A percentile compares a stretch with the other conserved stretches of the same genome.
Evolutionary conservation across 2,113 vertebrate genomes (phyloP).

Genomic region (Oceanodroma tethys): DNA sequence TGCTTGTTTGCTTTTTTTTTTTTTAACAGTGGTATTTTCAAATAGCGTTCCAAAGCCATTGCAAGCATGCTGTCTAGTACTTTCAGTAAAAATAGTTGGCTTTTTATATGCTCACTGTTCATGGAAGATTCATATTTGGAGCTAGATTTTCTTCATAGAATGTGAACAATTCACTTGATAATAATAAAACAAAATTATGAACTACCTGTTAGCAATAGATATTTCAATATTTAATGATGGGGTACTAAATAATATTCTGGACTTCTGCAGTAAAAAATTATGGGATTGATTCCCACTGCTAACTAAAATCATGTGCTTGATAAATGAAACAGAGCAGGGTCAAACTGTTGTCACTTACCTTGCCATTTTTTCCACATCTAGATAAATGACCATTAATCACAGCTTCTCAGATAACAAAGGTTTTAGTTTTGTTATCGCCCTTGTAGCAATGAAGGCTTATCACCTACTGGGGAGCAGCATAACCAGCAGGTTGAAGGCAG

Average conservation of each 20-base stretch:
- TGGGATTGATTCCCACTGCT: neutral
- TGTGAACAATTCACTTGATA: neutral
- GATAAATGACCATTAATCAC: neutral
- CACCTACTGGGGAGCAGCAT: neutral
- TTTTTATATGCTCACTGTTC: neutral
- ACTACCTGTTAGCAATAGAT: neutral
- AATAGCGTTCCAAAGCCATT: conserved; percentile 1
- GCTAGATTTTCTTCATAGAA: neutral
- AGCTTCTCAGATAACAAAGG: neutral
- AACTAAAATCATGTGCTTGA: neutral
- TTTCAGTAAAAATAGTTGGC: neutral
- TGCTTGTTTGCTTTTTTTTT: neutral
- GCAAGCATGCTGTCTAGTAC: neutral
- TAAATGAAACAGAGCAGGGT: neutral
- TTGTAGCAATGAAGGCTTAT: neutral
- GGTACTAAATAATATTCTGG: neutral
- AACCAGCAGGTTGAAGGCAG: neutral
- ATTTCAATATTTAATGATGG: neutral
- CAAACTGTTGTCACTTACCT: neutral
- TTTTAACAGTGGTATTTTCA: conserved; percentile 12
- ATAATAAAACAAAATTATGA: conserved; percentile 8
- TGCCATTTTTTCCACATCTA: neutral
- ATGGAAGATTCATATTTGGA: neutral
- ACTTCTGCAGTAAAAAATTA: neutral
- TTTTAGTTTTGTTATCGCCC: neutral